These are phyloP conservation scores for Andrena dorsata DNA, from an alignment of 2,888 invertebrate species.

Conservation along the genomic window DNA sequence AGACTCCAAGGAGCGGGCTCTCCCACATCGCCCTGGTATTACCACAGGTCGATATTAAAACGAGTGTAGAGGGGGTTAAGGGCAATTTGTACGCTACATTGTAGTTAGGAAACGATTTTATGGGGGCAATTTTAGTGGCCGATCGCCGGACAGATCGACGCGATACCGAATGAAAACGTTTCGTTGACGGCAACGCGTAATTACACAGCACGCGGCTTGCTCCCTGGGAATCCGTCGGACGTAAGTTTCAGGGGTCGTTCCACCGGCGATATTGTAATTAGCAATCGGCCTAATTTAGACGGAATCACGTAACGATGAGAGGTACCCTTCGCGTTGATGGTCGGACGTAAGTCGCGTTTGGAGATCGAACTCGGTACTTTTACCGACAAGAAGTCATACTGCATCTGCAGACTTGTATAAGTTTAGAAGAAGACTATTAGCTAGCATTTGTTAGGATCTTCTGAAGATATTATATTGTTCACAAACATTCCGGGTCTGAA, in stretches of 20 bases:
- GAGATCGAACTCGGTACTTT: too few relatives aligned
- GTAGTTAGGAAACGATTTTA: constrained; percentile 50
- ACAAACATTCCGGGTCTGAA: too few relatives aligned
- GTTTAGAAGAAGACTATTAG: too few relatives aligned
- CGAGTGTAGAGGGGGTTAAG: constrained; percentile 19
- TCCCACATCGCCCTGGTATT: constrained; percentile 38
- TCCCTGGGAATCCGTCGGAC: neutral
- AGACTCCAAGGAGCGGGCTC: constrained; percentile 3
- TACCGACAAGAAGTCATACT: too few relatives aligned
- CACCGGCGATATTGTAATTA: constrained; percentile 22
- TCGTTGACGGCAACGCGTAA: constrained; percentile 42
- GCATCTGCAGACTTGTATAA: too few relatives aligned
- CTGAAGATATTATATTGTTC: too few relatives aligned
- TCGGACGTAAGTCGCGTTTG: neutral
- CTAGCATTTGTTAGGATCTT: too few relatives aligned
- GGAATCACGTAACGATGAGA: constrained; percentile 1
- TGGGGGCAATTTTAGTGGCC: constrained; percentile 50
- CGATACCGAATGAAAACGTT: constrained; percentile 39
- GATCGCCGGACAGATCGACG: constrained; percentile 33
- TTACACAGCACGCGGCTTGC: constrained; percentile 13
- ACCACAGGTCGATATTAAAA: constrained; percentile 46
- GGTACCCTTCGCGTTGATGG: neutral
- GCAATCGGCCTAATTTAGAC: constrained; percentile 18
- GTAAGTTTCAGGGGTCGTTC: constrained; percentile 13
- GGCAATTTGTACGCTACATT: constrained; percentile 49